These are phyloP conservation scores for Turritopsis dohrnii DNA, from an alignment of 30 jellyfish, hydroid and myxozoan genomes.

Conservation along the genomic window DNA sequence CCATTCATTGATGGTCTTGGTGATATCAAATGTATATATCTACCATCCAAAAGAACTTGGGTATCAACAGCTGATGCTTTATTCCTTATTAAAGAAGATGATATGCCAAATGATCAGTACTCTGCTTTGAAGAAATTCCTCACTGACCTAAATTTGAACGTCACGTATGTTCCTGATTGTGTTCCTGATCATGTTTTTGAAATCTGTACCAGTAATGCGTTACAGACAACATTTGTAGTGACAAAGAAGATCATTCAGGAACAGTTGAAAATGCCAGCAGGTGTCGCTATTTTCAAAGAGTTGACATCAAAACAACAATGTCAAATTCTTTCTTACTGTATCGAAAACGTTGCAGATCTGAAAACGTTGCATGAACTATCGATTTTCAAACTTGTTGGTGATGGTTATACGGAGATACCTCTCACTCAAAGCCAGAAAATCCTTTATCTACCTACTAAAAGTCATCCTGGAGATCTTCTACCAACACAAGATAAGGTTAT, in stretches of 20 bases:
- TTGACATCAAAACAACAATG: neutral
- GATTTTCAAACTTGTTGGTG: constrained; percentile 1
- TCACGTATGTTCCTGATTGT: constrained; percentile 31
- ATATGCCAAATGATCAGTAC: constrained; percentile 17
- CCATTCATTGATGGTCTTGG: neutral
- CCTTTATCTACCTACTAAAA: neutral
- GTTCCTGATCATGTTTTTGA: neutral
- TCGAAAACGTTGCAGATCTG: neutral
- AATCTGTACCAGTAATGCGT: neutral
- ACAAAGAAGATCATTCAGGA: neutral
- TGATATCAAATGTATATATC: neutral
- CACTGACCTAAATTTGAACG: neutral
- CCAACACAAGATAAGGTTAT: constrained; percentile 5
- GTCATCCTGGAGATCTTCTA: neutral
- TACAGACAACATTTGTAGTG: neutral
- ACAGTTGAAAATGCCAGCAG: neutral
- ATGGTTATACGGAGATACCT: neutral
- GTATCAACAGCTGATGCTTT: neutral
- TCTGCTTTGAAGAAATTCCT: constrained; percentile 19
- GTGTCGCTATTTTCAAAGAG: neutral
- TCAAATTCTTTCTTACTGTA: neutral
- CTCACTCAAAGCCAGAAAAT: neutral
- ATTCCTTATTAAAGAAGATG: neutral
- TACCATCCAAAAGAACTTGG: neutral
- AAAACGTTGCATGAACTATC: neutral